Evolutionary conservation across 1,140 invertebrate species (phyloP).

Genomic region (Cydia strobilella): DNA sequence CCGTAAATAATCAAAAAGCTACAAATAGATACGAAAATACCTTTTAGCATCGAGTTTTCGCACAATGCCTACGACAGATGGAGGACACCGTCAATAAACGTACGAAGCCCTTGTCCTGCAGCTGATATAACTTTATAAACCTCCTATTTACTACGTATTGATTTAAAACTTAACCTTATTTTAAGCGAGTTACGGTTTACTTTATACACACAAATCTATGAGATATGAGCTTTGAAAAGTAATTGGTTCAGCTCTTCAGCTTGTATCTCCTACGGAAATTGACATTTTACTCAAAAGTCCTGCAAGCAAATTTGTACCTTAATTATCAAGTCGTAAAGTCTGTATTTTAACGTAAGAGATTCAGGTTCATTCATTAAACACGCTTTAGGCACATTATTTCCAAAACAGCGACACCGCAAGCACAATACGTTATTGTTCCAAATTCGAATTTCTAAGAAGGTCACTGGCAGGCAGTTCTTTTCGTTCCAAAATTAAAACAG

Average conservation of each 20-base stretch:
- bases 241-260: neutral
- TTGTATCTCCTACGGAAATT: neutral
- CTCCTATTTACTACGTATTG: neutral
- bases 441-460: conserved; percentile 16
- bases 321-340: neutral
- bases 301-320: neutral
- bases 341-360: neutral
- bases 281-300: neutral
- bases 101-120: neutral
- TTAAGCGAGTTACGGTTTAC: neutral
- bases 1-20: neutral
- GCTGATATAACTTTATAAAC: neutral
- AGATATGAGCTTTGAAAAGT: neutral
- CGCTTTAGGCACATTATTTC: conserved; percentile 7
- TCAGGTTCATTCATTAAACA: conserved; percentile 9
- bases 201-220: neutral
- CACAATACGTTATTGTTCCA: conserved; percentile 10
- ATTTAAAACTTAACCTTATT: neutral
- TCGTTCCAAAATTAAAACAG: conserved; percentile 11
- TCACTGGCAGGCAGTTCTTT: conserved; percentile 10
- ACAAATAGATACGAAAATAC: neutral
- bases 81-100: conserved; percentile 15
- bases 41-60: neutral
- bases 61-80: neutral
- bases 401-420: conserved; percentile 14